Base-by-base conservation (phyloP, 2,888 invertebrate genomes). In the Itoplectis maculator region DNA sequence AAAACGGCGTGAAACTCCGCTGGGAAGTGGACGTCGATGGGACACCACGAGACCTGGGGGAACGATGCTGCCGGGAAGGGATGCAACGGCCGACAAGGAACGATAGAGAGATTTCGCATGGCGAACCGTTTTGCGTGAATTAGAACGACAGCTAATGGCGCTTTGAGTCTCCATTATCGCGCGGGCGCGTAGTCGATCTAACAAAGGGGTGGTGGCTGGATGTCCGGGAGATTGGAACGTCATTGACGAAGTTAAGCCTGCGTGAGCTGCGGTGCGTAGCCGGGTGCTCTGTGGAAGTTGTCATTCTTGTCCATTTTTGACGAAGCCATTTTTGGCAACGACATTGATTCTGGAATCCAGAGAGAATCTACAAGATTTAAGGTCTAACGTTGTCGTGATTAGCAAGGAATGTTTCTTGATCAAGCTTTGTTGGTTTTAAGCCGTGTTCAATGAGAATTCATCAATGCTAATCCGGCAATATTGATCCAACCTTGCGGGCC, bases 121-220 rank as follows among this genome's bases (percentile, higher is more conserved):
- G 61, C 3, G 29, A 51, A 59, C 20, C 49, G 68, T 37, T 77
- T 77, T 61, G n/a, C 61, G n/a, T 68, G 15, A 63, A 70, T 77
- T 77, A 69, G n/a, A 59, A 56, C 66, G 66, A 13, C 7, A n/a
- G 35, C 11, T 56, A n/a, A 11, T 13, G n/a, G 18, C 13, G 73
- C 35, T 63, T 20, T 20, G 6, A 20, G 45, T 13, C 18, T 23
- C 23, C 23, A 54, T 23, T 54, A 23, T 23, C 9, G 23, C 9
- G 54, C 29, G 29, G 3, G 49, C 15, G 7, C 15, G 8, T 0
- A 11, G 20, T 20, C 9, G 9, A 51, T 20, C 51, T 51, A 23
- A 20, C 51, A 23, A 51, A 51, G 51, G 49, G 51, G 20, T 11
- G 51, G 20, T 23, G 3, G n/a, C n/a, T n/a, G n/a, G n/a, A n/a